phyloP scores from a whole-genome alignment of 2,113 vertebrate genomes.

The Acrocephalus arundinaceus region DNA sequence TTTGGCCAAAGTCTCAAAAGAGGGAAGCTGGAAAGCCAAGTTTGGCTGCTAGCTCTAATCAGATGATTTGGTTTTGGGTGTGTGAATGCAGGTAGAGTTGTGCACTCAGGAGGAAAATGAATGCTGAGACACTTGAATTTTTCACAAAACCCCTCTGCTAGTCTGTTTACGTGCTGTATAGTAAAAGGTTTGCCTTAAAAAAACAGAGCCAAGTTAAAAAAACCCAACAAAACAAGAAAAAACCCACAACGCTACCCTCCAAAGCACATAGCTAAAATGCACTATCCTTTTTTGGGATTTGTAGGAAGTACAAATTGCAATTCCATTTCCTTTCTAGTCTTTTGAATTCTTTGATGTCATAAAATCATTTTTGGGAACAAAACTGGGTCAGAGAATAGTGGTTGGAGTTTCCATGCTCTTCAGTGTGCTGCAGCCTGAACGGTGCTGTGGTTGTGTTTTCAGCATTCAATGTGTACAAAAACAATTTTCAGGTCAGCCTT shows the following conservation, averaged over 20 bases:
- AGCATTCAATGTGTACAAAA: neutral
- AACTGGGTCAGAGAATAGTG: neutral
- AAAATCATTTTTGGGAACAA: neutral
- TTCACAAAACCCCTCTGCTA: neutral
- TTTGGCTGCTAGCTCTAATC: neutral
- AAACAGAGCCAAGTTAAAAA: neutral
- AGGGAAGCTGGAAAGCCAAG: neutral
- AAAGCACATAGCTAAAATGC: neutral
- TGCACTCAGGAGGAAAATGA: neutral
- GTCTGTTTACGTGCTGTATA: neutral
- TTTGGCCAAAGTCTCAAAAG: neutral
- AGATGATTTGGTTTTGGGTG: neutral
- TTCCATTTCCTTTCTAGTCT: neutral
- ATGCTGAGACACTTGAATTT: neutral
- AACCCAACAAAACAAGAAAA: neutral
- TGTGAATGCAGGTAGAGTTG: neutral
- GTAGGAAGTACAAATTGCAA: neutral
- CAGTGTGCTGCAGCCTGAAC: neutral
- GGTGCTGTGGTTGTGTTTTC: neutral
- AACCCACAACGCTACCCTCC: accelerated
- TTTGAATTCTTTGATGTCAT: neutral
- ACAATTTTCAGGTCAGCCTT: neutral
- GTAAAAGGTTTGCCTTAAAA: neutral
- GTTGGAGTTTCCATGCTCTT: neutral
- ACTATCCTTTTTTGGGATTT: neutral